These are phyloP conservation scores for Amblyjoppa fuscipennis DNA, from an alignment of 2,888 invertebrate genomes.

Conservation along the genomic window DNA sequence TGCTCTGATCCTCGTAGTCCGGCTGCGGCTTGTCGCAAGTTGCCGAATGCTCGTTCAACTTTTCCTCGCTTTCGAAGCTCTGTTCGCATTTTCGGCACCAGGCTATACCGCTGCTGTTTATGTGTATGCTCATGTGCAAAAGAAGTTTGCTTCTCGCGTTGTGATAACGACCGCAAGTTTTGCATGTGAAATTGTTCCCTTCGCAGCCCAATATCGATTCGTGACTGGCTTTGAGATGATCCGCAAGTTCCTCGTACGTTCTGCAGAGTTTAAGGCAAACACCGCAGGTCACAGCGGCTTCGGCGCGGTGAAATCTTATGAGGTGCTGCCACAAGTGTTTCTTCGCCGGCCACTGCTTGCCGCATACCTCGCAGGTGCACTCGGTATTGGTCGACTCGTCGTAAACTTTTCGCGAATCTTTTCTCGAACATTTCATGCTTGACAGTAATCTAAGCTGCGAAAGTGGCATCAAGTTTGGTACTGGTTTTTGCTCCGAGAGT, in stretches of 20 bases:
- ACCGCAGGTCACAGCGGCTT: constrained; percentile 88
- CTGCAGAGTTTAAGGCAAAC: constrained; percentile 87
- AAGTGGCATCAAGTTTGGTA: constrained; percentile 82
- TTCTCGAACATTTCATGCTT: constrained; percentile 80
- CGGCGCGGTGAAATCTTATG: constrained; percentile 87
- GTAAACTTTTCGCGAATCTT: constrained; percentile 86
- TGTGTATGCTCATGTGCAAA: constrained; percentile 87
- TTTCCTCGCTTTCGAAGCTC: constrained; percentile 78
- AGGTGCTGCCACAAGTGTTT: constrained; percentile 88
- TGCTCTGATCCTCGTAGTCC: constrained; percentile 72
- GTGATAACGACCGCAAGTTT: constrained; percentile 87
- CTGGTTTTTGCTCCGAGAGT: constrained; percentile 81
- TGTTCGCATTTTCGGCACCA: constrained; percentile 81
- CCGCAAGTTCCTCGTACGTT: constrained; percentile 85
- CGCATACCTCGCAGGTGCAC: constrained; percentile 87
- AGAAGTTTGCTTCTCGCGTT: constrained; percentile 87
- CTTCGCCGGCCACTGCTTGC: constrained; percentile 88
- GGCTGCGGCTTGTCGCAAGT: constrained; percentile 73
- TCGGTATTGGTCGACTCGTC: constrained; percentile 85
- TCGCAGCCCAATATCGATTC: constrained; percentile 86
- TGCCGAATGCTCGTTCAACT: constrained; percentile 77
- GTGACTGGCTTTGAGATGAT: constrained; percentile 86
- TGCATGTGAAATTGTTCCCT: constrained; percentile 87
- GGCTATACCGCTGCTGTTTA: constrained; percentile 83
- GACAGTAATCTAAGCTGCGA: constrained; percentile 73